Base-by-base conservation (phyloP, 2,797 vertebrate species). In the Toxotes lorentzi region DNA sequence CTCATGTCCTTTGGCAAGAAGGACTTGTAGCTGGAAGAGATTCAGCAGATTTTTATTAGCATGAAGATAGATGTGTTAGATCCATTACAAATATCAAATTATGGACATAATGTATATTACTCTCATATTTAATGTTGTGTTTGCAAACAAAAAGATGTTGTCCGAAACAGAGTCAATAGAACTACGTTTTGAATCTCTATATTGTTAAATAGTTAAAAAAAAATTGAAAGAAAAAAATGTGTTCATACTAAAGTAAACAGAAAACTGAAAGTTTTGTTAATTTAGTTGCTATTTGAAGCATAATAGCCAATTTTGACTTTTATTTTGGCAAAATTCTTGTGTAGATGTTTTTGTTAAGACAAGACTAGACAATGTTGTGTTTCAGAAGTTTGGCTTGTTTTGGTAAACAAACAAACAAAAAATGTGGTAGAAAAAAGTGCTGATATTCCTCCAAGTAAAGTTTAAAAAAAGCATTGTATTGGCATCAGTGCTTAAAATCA, bases 1-100 rank as follows among this genome's bases (percentile, higher is more conserved):
- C 96, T 94, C 93, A 99, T 96, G 43, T 96, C 96, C 88, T 97
- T 97, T 54, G 98, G 97, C 86, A 99, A 92, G 90, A 99, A 99
- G 69, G 95, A 96, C 93, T 99, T 99, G 85, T 99, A 99, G 93
- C 98, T 99, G 89, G 12, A 80, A 64, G 30, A 80, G 24, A 63
- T 7, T 16, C 0, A 58, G 23, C 1, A 71, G 16, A 70, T 30
- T 65, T 62, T 58, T 21, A 32, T 77, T 12, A 74, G 38, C n/a
- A 4, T 17, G 6, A 30, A 35, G 19, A 6, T 7, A n/a, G 40
- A 21, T 19, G 30, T 61, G 17, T 47, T 7, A 57, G 62, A n/a
- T 43, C 21, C 27, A 17, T 54, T n/a, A 35, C n/a, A 45, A 30
- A 48, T 65, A 35, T 73, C 32, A 40, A 3, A 58, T n/a, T n/a